These are phyloP conservation scores for Heterochromis multidens DNA, from an alignment of 2,113 vertebrate species.

Conservation along the genomic window DNA sequence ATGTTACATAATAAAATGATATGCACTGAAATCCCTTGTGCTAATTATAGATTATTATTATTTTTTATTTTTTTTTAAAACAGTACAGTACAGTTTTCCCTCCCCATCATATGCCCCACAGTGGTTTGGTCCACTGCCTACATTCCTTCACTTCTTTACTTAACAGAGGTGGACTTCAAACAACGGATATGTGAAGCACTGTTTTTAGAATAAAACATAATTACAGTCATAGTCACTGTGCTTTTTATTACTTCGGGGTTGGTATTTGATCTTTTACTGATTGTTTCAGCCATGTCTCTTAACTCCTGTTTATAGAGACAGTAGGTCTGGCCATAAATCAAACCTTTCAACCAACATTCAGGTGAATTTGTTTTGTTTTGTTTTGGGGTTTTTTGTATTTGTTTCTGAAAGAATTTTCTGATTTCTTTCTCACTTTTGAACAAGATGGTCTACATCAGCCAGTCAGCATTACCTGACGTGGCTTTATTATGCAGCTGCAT, in stretches of 20 bases:
- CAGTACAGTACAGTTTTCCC: not conserved
- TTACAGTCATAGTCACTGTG: not conserved
- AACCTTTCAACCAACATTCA: no score
- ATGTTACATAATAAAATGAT: not conserved
- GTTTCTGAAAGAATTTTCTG: accelerated
- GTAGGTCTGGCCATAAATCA: no score
- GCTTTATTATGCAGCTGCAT: not conserved
- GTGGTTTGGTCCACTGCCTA: not conserved
- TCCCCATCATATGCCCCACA: not conserved
- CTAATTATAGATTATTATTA: not conserved
- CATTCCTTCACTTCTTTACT: not conserved
- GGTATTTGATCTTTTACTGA: no score
- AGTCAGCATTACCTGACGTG: not conserved
- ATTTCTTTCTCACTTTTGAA: not conserved
- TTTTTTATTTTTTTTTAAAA: no score
- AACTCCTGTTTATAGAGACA: no score
- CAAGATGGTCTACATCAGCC: not conserved
- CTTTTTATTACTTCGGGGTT: no score
- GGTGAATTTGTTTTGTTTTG: no score
- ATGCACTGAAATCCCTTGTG: not conserved
- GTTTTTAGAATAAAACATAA: not conserved
- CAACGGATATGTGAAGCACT: not conserved
- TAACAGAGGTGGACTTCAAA: not conserved
- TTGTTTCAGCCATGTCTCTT: no score
- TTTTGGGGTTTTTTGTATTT: no score